phyloP scores from a whole-genome alignment of 2,888 invertebrate species.

The Neoascia interrupta region DNA sequence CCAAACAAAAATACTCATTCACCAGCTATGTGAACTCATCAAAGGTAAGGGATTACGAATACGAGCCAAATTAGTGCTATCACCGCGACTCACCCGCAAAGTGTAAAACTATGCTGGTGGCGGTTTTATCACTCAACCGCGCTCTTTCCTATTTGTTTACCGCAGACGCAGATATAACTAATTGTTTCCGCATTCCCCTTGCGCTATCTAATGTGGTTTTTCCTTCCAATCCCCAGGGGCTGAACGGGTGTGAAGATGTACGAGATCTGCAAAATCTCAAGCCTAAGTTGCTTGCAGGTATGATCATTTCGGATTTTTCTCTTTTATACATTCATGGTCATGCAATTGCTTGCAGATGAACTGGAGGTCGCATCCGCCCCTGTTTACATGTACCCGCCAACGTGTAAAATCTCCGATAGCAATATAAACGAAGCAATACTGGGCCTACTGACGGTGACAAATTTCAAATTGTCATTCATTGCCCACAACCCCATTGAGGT shows the following conservation, averaged over 20 bases:
- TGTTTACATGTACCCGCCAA: slow-evolving; percentile 90
- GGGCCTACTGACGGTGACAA: slow-evolving; percentile 93
- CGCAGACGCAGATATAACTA: slow-evolving; percentile 39
- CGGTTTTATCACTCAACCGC: slow-evolving; percentile 11
- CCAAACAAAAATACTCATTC: slow-evolving; percentile 65
- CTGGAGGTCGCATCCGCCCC: slow-evolving; percentile 90
- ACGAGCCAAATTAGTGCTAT: too few relatives aligned
- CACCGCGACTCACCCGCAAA: too few relatives aligned
- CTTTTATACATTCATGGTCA: background rate
- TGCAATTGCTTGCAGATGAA: slow-evolving; percentile 80
- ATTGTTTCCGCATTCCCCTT: slow-evolving; percentile 51
- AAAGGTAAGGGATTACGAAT: too few relatives aligned
- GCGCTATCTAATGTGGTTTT: slow-evolving; percentile 6
- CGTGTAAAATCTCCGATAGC: slow-evolving; percentile 80
- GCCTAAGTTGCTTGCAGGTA: slow-evolving; percentile 59
- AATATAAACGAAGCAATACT: slow-evolving; percentile 88
- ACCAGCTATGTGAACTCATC: slow-evolving; percentile 63
- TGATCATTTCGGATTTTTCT: background rate
- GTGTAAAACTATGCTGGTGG: slow-evolving; percentile 6
- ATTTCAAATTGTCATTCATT: slow-evolving; percentile 94
- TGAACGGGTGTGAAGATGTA: slow-evolving; percentile 51
- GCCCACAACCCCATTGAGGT: slow-evolving; percentile 78
- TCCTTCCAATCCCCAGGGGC: slow-evolving; percentile 16
- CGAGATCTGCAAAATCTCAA: slow-evolving; percentile 48
- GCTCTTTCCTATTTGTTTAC: background rate